Conservation (phyloP, 1,140 invertebrate species). For the Pseudomyrmex cubaensis region DNA sequence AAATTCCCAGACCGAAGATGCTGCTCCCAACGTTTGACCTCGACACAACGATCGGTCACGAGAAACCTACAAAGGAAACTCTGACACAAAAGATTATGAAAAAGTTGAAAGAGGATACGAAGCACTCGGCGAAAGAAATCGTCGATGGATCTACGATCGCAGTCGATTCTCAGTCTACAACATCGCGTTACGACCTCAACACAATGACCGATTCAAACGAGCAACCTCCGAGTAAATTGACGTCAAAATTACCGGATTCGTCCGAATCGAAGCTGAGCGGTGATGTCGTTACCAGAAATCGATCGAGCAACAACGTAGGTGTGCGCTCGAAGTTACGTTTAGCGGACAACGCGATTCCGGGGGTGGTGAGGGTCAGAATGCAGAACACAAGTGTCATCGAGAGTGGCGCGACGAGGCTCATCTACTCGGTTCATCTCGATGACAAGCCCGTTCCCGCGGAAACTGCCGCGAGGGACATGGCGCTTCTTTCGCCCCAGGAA, state of each 20-base stretch:
- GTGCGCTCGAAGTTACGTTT: constrained; percentile 62
- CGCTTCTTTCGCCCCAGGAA: constrained; percentile 90
- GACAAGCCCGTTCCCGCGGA: constrained; percentile 91
- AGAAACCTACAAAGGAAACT: not conserved
- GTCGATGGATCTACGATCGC: not conserved
- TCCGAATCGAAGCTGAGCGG: not conserved
- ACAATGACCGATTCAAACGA: not conserved
- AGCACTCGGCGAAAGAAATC: not conserved
- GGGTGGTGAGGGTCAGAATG: constrained; percentile 82
- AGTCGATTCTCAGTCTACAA: no score
- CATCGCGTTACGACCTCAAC: not conserved
- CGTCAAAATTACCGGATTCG: not conserved
- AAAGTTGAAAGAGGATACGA: not conserved
- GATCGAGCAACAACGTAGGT: not conserved
- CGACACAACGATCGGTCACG: not conserved
- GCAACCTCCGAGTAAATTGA: not conserved
- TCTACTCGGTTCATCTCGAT: constrained; percentile 92
- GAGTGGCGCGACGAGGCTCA: constrained; percentile 82
- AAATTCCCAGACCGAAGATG: constrained; percentile 35
- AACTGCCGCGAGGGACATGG: constrained; percentile 92
- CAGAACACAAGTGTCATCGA: constrained; percentile 80
- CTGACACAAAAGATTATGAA: constrained; percentile 32
- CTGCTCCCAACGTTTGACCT: not conserved
- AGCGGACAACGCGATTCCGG: constrained; percentile 60
- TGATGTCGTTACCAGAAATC: not conserved